Conservation (phyloP, 2,113 vertebrate genomes). For the Petrocephalus zakoni region DNA sequence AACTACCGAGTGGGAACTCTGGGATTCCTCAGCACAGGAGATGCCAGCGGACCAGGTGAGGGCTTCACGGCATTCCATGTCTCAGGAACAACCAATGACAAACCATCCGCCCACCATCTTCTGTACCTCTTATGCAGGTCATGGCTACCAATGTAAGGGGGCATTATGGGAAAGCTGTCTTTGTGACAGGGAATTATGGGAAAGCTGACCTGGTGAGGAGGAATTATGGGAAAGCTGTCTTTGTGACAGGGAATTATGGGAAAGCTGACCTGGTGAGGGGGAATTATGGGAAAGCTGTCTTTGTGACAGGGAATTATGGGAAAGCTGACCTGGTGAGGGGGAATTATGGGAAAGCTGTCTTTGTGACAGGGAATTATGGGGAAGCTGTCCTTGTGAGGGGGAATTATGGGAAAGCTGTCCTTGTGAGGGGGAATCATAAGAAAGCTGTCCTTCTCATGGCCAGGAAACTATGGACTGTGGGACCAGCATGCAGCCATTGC, state of each 20-base stretch:
- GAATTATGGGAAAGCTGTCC: background rate
- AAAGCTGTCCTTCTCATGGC: background rate
- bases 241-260: background rate
- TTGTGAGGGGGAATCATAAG: background rate
- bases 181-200: no score
- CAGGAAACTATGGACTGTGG: conserved; percentile 88
- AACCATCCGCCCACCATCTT: background rate
- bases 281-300: background rate
- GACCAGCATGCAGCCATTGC: conserved; percentile 90
- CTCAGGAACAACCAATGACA: background rate
- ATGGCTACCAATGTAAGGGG: background rate
- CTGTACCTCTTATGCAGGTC: background rate
- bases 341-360: background rate
- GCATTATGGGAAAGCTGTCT: no score
- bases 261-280: background rate
- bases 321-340: no score
- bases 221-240: no score
- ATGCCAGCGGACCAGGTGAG: conserved; percentile 66
- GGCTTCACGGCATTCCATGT: background rate
- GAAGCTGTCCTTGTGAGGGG: background rate
- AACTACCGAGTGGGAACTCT: conserved; percentile 82
- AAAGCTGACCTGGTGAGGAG: no score
- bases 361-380: no score
- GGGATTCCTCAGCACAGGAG: conserved; percentile 89
- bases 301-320: background rate